Evolutionary conservation across 2,888 invertebrate species (phyloP), one percentile per base, ranked within the genome.

Genomic region (Ornithoptera alexandrae): DNA sequence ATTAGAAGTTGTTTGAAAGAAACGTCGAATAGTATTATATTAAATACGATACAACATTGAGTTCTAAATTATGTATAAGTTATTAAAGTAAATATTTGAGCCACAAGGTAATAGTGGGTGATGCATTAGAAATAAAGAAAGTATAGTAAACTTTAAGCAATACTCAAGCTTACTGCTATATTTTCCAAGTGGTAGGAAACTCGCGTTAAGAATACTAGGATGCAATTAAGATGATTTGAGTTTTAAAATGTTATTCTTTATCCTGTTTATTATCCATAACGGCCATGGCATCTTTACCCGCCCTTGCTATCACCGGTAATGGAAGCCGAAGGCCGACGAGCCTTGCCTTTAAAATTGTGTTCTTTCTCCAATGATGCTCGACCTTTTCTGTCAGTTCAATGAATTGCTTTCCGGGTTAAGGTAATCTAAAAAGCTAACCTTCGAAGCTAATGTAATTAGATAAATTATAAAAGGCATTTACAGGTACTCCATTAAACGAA

Each of bases 231-330:
- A 66, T 63, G 59, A 58, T 60, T 59, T n/a, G 39, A n/a, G 39
- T 53, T 62, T 65, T 58, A 62, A 62, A 62, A 58, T 63, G 58
- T 60, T 69, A 65, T 12, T 65, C 42, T 63, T 70, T 70, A 70
- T 70, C 70, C 70, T 70, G 70, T 67, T 69, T 57, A 71, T 66
- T 36, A 67, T 71, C 60, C 63, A 63, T 68, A 56, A 60, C 72
- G 76, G 68, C 77, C 77, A 67, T 78, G 79, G 76, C 76, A 78
- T 72, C 73, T 74, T 71, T 72, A 69, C 74, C 53, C 74, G 79
- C 77, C 81, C 80, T 81, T 79, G 79, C 78, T 78, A 76, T 79
- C 78, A 76, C 78, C 74, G 70, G 30, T 63, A 39, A 72, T 72
- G 73, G 74, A 75, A 70, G 69, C 62, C 69, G 71, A 74, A 77